Evolutionary conservation across 1,140 invertebrate species (phyloP).

Genomic region (Macrobrachium rosenbergii): DNA sequence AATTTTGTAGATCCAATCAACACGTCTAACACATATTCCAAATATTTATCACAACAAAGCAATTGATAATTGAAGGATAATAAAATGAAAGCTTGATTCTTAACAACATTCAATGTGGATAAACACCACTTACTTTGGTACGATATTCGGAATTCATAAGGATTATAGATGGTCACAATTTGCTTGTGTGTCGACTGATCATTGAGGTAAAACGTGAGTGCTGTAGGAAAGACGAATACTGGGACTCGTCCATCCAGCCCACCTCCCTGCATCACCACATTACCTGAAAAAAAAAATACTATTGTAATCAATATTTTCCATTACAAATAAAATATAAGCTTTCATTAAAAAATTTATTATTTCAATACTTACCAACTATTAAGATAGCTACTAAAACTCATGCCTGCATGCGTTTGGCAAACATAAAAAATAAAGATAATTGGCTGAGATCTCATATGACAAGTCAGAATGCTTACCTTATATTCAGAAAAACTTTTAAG

Average conservation of each 20-base stretch:
- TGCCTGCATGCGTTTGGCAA: too few species aligned
- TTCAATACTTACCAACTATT: too few species aligned
- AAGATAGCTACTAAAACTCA: too few species aligned
- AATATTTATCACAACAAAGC: too few species aligned
- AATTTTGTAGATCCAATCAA: too few species aligned
- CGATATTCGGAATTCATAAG: conserved; percentile 86
- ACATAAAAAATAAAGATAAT: too few species aligned
- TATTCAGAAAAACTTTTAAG: too few species aligned
- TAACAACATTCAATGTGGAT: background rate
- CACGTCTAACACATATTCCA: too few species aligned
- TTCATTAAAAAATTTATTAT: too few species aligned
- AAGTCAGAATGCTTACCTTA: too few species aligned
- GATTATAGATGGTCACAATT: conserved; percentile 88
- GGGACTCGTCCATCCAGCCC: conserved; percentile 70
- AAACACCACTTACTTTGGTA: conserved; percentile 82
- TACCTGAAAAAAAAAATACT: conserved; percentile 15
- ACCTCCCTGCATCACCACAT: conserved; percentile 54
- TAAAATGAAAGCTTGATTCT: background rate
- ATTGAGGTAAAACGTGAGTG: conserved; percentile 83
- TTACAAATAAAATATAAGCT: too few species aligned
- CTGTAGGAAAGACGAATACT: conserved; percentile 86
- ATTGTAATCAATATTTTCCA: background rate
- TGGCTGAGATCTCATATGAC: too few species aligned
- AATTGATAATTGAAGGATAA: background rate
- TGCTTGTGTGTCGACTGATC: conserved; percentile 85